Evolutionary conservation across 2,113 vertebrate species (phyloP).

Genomic region (Delphinapterus leucas): DNA sequence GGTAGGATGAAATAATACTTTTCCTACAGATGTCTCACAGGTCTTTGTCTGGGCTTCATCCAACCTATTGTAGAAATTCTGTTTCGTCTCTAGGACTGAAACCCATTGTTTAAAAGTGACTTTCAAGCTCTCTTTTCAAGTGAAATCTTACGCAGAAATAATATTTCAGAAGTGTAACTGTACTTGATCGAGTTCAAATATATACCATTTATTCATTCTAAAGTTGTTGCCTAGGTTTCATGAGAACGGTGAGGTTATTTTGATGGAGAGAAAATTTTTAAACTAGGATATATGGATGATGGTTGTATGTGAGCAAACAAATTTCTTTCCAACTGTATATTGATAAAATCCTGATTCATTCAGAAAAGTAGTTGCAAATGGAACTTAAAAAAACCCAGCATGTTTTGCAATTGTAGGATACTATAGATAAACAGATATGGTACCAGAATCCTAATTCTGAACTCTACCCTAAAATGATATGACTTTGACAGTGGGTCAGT

Average conservation of each 20-base stretch:
- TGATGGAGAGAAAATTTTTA: not conserved
- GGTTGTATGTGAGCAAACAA: not conserved
- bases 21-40: not conserved
- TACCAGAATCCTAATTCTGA: not conserved
- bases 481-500: not conserved
- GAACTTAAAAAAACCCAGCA: not conserved
- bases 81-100: not conserved
- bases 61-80: not conserved
- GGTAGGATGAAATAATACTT: not conserved
- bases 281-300: not conserved
- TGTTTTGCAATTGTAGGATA: not conserved
- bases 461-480: not conserved
- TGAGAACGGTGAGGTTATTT: not conserved
- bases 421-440: not conserved
- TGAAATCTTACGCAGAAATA: conserved; percentile 32
- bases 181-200: not conserved
- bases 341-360: conserved; percentile 27
- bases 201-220: not conserved
- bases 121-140: conserved; percentile 2
- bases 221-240: not conserved
- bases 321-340: not conserved
- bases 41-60: not conserved
- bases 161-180: not conserved
- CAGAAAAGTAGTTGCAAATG: not conserved
- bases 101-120: not conserved